These are phyloP conservation scores for Martes martes DNA, from an alignment of 2,113 vertebrate species.

Conservation along the genomic window DNA sequence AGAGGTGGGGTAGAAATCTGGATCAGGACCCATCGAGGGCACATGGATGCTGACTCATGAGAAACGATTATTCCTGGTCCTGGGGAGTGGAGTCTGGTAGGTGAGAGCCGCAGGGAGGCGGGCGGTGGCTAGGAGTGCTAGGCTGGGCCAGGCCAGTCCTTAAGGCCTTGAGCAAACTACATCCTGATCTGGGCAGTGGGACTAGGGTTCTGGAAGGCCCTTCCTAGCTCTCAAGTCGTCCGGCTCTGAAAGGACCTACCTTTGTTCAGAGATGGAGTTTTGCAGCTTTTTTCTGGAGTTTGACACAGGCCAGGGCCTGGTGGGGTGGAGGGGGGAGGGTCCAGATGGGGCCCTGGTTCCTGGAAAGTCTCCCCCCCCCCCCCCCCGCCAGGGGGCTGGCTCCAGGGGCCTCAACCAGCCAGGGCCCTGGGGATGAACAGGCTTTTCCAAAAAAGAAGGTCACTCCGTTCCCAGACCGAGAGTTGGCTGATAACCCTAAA, in stretches of 20 bases:
- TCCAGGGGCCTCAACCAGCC: not conserved
- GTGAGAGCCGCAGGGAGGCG: rapidly evolving
- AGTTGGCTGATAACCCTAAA: not conserved
- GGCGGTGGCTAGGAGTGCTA: rapidly evolving
- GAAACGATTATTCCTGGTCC: conserved; percentile 9
- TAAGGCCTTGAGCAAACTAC: not conserved
- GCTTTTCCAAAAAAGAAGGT: conserved; percentile 8
- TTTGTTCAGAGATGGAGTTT: not conserved
- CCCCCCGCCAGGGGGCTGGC: not conserved
- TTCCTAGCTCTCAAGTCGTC: not conserved
- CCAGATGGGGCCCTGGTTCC: not conserved
- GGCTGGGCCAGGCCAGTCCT: not conserved
- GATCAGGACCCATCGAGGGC: not conserved
- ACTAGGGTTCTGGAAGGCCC: not conserved
- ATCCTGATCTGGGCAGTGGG: not conserved
- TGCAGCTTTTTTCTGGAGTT: not conserved
- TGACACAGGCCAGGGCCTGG: not conserved
- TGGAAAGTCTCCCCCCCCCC: not conserved
- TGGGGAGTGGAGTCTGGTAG: not conserved
- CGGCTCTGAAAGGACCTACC: not conserved
- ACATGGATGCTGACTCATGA: not conserved
- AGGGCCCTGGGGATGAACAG: not conserved
- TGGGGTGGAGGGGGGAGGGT: not conserved
- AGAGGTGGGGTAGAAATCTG: conserved; percentile 26
- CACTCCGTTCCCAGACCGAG: not conserved